Percentiles rank a stretch among this genome's conserved stretches.
phyloP scores from a whole-genome alignment of 1,140 invertebrate genomes.

The Drosophila melanica region DNA sequence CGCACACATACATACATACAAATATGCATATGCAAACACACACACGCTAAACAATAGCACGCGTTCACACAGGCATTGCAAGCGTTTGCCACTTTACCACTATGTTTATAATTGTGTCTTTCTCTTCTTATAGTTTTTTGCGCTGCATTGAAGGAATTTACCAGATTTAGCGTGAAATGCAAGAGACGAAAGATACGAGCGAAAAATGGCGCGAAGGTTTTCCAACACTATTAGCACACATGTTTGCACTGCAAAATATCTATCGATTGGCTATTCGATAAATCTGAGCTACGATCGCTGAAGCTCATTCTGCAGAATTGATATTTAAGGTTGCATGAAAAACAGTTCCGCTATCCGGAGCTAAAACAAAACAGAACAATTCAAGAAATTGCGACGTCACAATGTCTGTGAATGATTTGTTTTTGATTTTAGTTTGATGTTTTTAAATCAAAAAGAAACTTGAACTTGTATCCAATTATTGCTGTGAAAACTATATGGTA shows the following conservation, averaged over 20 bases:
- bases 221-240: constrained; percentile 31
- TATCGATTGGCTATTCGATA: constrained; percentile 28
- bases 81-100: constrained; percentile 14
- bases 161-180: constrained; percentile 19
- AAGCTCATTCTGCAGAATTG: neutral
- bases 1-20: constrained; percentile 39
- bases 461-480: too few relatives aligned
- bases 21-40: constrained; percentile 9
- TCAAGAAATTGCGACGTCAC: too few relatives aligned
- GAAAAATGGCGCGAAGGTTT: constrained; percentile 52
- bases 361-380: too few relatives aligned
- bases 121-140: neutral
- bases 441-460: too few relatives aligned
- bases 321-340: too few relatives aligned
- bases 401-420: too few relatives aligned
- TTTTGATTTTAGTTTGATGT: too few relatives aligned
- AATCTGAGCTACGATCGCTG: neutral
- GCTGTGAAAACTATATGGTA: too few relatives aligned
- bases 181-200: constrained; percentile 14
- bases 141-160: constrained; percentile 13
- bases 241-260: neutral
- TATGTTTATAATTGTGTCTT: neutral
- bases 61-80: constrained; percentile 20
- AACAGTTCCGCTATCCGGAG: too few relatives aligned
- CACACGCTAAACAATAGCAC: constrained; percentile 29